These are phyloP conservation scores for Lepus europaeus DNA, from an alignment of 2,113 vertebrate genomes.

Conservation along the genomic window DNA sequence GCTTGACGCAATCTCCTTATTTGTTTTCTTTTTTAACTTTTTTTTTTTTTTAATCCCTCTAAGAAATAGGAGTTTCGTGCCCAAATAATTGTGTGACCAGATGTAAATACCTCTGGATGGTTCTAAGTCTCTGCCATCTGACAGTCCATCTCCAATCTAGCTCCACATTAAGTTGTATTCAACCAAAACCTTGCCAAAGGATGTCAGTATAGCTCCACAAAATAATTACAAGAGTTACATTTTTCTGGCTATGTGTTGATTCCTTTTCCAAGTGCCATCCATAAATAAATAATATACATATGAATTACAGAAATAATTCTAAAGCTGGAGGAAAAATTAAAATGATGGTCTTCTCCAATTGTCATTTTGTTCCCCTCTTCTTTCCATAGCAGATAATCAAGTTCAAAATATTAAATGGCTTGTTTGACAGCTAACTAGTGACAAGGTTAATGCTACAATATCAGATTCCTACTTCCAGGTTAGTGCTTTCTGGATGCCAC, in stretches of 20 bases:
- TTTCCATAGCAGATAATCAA: neutral
- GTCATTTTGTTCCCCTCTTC: neutral
- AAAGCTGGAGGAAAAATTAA: neutral
- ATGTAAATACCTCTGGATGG: neutral
- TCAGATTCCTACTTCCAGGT: neutral
- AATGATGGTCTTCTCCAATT: neutral
- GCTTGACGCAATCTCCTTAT: neutral
- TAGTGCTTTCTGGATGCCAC: neutral
- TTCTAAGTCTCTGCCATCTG: neutral
- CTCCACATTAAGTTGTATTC: constrained; percentile 57
- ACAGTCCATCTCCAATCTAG: neutral
- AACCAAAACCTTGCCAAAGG: constrained; percentile 87
- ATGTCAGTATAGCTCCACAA: constrained; percentile 89
- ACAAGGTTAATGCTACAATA: neutral
- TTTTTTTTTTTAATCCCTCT: neutral
- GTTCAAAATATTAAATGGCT: neutral
- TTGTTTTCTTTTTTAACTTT: neutral
- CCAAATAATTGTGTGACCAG: neutral
- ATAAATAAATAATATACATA: neutral
- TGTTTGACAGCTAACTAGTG: neutral
- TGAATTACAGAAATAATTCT: constrained; percentile 8
- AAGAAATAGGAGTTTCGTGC: neutral
- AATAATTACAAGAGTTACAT: constrained; percentile 63
- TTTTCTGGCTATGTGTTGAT: constrained; percentile 76
- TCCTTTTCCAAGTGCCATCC: constrained; percentile 14